These are phyloP conservation scores for Vireo griseus DNA, from an alignment of 2,797 vertebrate species.

Conservation along the genomic window DNA sequence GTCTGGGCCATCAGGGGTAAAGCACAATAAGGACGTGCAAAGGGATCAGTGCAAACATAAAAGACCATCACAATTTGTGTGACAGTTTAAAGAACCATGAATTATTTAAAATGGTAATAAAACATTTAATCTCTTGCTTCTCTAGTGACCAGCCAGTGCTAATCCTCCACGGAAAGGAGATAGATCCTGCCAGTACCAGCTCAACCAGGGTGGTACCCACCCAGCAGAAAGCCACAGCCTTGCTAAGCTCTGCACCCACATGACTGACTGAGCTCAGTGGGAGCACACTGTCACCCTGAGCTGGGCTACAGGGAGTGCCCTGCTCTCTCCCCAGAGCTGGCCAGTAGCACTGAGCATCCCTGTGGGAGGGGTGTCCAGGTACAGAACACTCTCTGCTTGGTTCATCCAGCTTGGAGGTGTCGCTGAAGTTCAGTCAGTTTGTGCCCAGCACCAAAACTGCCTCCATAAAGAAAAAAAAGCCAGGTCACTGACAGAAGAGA, in stretches of 20 bases:
- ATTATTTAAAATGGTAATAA: slow-evolving; percentile 24
- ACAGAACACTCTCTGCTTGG: background rate
- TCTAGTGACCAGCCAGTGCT: background rate
- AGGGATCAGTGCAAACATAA: background rate
- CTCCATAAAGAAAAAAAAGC: background rate
- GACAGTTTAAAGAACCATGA: background rate
- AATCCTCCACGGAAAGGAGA: slow-evolving; percentile 1
- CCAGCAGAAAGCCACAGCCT: background rate
- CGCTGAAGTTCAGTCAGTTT: background rate
- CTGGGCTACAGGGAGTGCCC: background rate
- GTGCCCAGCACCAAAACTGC: background rate
- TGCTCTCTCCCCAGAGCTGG: background rate
- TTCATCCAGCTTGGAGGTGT: background rate
- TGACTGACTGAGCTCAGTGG: background rate
- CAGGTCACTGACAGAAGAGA: background rate
- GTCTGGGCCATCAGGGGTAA: background rate
- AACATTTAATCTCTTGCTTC: background rate
- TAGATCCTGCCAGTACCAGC: background rate
- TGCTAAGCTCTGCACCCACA: background rate
- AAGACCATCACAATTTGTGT: background rate
- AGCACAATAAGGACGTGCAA: background rate
- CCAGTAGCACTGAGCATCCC: background rate
- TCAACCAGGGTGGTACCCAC: background rate
- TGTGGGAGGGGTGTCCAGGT: background rate
- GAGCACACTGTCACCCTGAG: background rate